Evolutionary conservation across 2,113 vertebrate species (phyloP).

Genomic region (Pongo abelii): DNA sequence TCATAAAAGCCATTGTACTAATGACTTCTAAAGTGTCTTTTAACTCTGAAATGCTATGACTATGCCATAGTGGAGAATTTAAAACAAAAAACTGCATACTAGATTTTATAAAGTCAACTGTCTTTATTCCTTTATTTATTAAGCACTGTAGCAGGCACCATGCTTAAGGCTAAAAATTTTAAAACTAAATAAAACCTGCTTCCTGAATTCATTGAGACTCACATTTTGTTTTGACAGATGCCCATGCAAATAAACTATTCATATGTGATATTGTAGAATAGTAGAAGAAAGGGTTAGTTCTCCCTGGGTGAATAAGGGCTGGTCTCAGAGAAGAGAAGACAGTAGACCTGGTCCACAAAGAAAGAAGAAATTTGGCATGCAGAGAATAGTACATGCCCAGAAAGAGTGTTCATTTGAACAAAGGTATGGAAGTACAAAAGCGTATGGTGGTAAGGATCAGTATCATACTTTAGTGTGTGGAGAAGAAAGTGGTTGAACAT

Average conservation of each 20-base stretch:
- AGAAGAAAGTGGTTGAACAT: neutral
- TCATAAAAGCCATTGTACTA: conserved; percentile 19
- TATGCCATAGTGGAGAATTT: neutral
- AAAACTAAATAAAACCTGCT: neutral
- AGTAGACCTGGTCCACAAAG: neutral
- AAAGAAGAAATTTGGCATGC: neutral
- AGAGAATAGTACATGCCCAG: neutral
- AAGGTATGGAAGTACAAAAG: neutral
- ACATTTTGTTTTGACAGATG: conserved; percentile 5
- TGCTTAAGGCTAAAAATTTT: neutral
- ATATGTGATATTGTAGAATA: neutral
- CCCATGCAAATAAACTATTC: neutral
- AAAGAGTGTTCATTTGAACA: neutral
- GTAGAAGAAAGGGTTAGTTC: neutral
- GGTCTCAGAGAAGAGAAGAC: neutral
- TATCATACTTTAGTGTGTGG: neutral
- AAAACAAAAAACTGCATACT: neutral
- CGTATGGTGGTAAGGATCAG: neutral
- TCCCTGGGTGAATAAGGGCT: neutral
- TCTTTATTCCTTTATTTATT: neutral
- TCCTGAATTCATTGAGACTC: neutral
- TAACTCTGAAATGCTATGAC: neutral
- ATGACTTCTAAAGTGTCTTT: conserved; percentile 39
- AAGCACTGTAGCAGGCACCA: neutral
- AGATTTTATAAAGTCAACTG: neutral